phyloP scores from a whole-genome alignment of 2,888 invertebrate genomes.

The Drosophila merina region DNA sequence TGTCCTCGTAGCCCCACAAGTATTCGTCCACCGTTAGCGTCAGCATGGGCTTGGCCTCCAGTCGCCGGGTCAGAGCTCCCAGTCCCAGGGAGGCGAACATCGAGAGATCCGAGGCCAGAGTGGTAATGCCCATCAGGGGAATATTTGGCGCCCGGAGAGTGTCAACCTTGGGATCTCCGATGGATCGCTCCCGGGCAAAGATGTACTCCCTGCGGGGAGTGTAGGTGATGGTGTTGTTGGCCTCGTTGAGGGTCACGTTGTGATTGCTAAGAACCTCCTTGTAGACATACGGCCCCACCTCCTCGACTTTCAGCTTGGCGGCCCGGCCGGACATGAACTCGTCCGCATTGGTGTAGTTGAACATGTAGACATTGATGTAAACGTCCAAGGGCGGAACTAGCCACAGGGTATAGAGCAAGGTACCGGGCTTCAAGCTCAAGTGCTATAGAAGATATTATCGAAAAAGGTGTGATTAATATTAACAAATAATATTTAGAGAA shows the following conservation, averaged over 20 bases:
- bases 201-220: constrained; percentile 86
- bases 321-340: constrained; percentile 88
- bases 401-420: constrained; percentile 87
- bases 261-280: constrained; percentile 89
- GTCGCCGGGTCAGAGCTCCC: constrained; percentile 85
- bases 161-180: constrained; percentile 87
- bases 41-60: constrained; percentile 87
- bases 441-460: constrained; percentile 64
- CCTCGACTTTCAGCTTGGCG: constrained; percentile 87
- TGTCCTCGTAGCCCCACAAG: constrained; percentile 93
- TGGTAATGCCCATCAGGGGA: constrained; percentile 86
- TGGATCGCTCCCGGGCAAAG: constrained; percentile 88
- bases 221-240: constrained; percentile 88
- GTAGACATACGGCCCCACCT: constrained; percentile 93
- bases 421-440: constrained; percentile 85
- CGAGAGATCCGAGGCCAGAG: constrained; percentile 79
- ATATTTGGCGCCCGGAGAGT: constrained; percentile 88
- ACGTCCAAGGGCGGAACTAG: constrained; percentile 88
- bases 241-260: constrained; percentile 87
- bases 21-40: constrained; percentile 88
- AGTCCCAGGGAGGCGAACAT: constrained; percentile 86
- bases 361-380: constrained; percentile 88
- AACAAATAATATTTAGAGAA: neutral
- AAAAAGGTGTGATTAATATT: neutral
- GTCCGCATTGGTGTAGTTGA: constrained; percentile 91